Base-by-base conservation (phyloP, 2,797 vertebrate genomes). In the Enteromius anoplus region DNA sequence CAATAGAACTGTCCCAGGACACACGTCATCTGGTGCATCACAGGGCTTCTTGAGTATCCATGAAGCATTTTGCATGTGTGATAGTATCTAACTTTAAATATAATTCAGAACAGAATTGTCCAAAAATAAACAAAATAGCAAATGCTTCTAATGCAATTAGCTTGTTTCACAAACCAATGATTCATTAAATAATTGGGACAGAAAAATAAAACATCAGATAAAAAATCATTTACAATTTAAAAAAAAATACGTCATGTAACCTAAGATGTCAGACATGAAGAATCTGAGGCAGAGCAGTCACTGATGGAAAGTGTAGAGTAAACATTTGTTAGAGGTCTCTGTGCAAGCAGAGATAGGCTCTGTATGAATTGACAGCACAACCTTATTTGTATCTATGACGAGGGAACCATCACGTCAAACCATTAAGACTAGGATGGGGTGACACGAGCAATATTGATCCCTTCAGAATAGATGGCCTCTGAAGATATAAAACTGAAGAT, bases 271-370 rank as follows among this genome's bases (percentile, higher is more conserved):
- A 86, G 87, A 91, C 88, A 92, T 89, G 91, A 93, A 93, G 80
- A 90, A 92, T 90, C 84, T 19, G 77, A 51, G 81, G 71, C 82
- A 81, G 85, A 88, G 83, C 88, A 85, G 85, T 84, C 73, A 58
- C 88, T 92, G 91, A 94, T 92, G 92, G 89, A 89, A 87, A 85
- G 84, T 23, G 73, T 70, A 89, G 88, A 89, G 92, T 84, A 93
- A 96, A 95, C 94, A 95, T 95, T 95, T 95, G 93, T 94, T 92
- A 93, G 90, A 88, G 78, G 83, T 80, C 89, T 88, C 95, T 96
- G 95, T 90, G 89, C 93, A 95, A 95, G 93, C 94, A 93, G 87
- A 94, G 95, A 96, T 96, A 95, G 93, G 89, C 88, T 82, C 23
- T 11, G 42, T 84, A 81, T 90, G 88, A 92, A 93, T 93, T 91